These are phyloP conservation scores for Saccostrea glomerata DNA, from an alignment of 1,140 invertebrate species.

Conservation along the genomic window DNA sequence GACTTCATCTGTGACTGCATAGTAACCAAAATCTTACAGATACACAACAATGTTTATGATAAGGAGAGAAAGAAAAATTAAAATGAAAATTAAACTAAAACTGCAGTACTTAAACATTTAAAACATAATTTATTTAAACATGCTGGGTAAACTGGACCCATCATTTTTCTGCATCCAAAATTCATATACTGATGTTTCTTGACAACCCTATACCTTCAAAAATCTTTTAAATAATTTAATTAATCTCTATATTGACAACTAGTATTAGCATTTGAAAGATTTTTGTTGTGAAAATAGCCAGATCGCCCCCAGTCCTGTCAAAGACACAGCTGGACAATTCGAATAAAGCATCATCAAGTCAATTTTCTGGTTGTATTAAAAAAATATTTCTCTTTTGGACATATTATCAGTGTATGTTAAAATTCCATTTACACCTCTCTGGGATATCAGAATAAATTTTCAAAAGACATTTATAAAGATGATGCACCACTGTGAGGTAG, in stretches of 20 bases:
- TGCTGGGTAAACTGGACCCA: too few relatives aligned
- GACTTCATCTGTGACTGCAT: neutral
- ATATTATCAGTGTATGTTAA: too few relatives aligned
- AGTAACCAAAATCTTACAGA: neutral
- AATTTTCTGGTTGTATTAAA: neutral
- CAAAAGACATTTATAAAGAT: neutral
- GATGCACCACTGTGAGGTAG: neutral
- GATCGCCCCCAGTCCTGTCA: neutral
- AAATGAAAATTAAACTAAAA: too few relatives aligned
- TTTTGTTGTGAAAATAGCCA: neutral
- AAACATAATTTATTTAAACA: too few relatives aligned
- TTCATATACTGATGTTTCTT: too few relatives aligned
- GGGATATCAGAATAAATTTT: neutral
- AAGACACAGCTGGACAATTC: constrained; percentile 8
- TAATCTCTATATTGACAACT: neutral
- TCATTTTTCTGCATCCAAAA: too few relatives aligned
- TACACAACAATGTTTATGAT: neutral
- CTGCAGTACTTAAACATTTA: too few relatives aligned
- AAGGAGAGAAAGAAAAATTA: too few relatives aligned
- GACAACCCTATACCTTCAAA: neutral
- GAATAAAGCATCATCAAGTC: neutral
- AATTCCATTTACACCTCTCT: neutral
- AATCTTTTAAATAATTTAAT: neutral
- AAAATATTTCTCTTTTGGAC: neutral
- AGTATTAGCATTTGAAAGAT: neutral